Evolutionary conservation across 2,797 vertebrate genomes (phyloP).

Genomic region (Ficedula albicollis): DNA sequence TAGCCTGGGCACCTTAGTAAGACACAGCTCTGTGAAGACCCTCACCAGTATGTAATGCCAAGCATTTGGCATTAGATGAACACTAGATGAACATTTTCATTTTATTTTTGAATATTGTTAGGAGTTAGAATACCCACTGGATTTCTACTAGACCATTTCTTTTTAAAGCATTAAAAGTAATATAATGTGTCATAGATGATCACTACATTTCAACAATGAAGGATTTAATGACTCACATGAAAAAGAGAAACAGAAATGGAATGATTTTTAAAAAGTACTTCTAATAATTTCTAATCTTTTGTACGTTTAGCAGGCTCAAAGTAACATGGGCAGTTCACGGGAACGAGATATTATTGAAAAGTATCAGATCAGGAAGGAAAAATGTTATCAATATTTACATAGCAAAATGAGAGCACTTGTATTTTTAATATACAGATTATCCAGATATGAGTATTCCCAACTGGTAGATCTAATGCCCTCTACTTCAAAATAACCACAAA

Average conservation of each 20-base stretch:
- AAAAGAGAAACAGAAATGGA: background rate
- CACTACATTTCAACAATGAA: background rate
- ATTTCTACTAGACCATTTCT: background rate
- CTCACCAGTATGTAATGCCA: background rate
- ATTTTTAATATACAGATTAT: background rate
- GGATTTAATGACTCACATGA: background rate
- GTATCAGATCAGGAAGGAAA: background rate
- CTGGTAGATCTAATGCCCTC: background rate
- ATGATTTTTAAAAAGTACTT: background rate
- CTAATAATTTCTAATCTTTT: background rate
- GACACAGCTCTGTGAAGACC: background rate
- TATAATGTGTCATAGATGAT: background rate
- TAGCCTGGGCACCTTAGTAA: background rate
- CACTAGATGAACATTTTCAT: background rate
- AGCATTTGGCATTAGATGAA: background rate
- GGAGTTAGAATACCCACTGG: rapidly evolving
- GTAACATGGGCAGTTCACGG: background rate
- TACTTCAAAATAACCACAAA: background rate
- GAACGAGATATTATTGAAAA: background rate
- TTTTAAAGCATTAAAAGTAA: too few relatives aligned
- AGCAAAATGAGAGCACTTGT: background rate
- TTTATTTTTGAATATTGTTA: background rate
- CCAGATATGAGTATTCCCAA: background rate
- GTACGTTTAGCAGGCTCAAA: background rate
- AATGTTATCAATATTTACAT: background rate